Evolutionary conservation across 2,888 invertebrate species (phyloP).

Genomic region (Esperia sulphurella): DNA sequence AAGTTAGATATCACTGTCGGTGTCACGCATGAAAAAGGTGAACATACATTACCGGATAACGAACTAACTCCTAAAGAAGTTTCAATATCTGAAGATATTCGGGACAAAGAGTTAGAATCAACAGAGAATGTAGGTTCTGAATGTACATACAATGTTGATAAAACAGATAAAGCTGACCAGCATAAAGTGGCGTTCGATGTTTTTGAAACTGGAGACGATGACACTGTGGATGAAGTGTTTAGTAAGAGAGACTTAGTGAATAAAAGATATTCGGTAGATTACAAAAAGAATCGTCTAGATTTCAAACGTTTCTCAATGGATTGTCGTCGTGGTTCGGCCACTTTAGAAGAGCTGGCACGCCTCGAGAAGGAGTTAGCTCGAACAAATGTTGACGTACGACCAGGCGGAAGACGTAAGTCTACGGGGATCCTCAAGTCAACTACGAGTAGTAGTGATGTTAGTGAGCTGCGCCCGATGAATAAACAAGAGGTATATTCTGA

Average conservation of each 20-base stretch:
- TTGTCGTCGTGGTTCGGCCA: slow-evolving; percentile 58
- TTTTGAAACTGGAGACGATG: slow-evolving; percentile 42
- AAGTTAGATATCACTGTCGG: slow-evolving; percentile 25
- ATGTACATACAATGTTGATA: slow-evolving; percentile 8
- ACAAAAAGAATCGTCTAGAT: slow-evolving; percentile 56
- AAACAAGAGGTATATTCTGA: slow-evolving; percentile 49
- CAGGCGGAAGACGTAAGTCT: slow-evolving; percentile 59
- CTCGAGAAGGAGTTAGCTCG: slow-evolving; percentile 62
- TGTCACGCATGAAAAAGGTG: slow-evolving; percentile 15
- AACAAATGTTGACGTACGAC: slow-evolving; percentile 62
- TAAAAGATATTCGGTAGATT: slow-evolving; percentile 67
- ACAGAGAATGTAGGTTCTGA: slow-evolving; percentile 1
- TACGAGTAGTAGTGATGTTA: slow-evolving; percentile 51
- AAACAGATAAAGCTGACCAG: slow-evolving; percentile 22
- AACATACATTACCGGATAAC: slow-evolving; percentile 7
- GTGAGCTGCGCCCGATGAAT: slow-evolving; percentile 38
- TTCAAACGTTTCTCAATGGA: slow-evolving; percentile 70
- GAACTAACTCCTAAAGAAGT: slow-evolving; percentile 15
- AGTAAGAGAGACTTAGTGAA: slow-evolving; percentile 50
- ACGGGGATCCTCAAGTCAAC: slow-evolving; percentile 68
- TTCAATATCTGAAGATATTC: slow-evolving; percentile 10
- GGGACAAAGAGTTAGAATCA: slow-evolving; percentile 9
- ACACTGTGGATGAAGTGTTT: slow-evolving; percentile 42
- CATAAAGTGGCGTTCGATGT: slow-evolving; percentile 30
- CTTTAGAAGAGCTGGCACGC: slow-evolving; percentile 57